Evolutionary conservation across 2,113 vertebrate species (phyloP), one percentile per base, ranked within the genome.

Genomic region (Sakesphorus luctuosus): DNA sequence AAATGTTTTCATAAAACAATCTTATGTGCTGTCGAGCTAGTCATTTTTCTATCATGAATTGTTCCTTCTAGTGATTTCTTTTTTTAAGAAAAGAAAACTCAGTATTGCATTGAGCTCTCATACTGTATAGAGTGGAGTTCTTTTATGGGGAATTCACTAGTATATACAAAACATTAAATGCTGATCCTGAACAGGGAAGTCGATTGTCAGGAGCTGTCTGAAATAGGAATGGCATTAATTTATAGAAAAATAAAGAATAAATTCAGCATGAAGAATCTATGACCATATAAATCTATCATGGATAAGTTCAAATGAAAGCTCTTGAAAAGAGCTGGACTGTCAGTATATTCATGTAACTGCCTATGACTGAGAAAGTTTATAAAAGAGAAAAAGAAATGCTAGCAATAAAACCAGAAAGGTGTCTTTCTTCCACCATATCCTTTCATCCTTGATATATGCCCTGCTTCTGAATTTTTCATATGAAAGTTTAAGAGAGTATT

Each of bases 211-310:
- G 74, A 96, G 58, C 71, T 15, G 10, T 85, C 89, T 94, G 81
- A 62, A 78, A 84, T 79, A 95, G 94, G 72, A 97, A 84, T 63
- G 76, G 40, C 69, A 95, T 95, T 97, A 96, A 97, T 97, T 97
- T 97, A 97, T 92, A 98, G 95, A 97, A 97, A 95, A 83, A 95
- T 97, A 97, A 97, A 97, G 96, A 96, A 97, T 85, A 96, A 95
- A 96, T 84, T 89, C 95, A 93, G 94, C 81, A 90, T 76, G 91
- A 82, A 87, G 89, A 92, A 96, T 87, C 93, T 87, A 87, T 40
- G 95, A 68, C 72, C 90, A 35, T 74, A 97, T 97, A 97, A 98
- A 98, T 97, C 94, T 94, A 94, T 94, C 89, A 33, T 35, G 38
- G 80, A 94, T 68, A 77, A 43, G 91, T 94, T 95, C 89, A 94